Evolutionary conservation across 2,797 vertebrate species (phyloP), one percentile per base, ranked within the genome.

Genomic region (Avahi laniger): DNA sequence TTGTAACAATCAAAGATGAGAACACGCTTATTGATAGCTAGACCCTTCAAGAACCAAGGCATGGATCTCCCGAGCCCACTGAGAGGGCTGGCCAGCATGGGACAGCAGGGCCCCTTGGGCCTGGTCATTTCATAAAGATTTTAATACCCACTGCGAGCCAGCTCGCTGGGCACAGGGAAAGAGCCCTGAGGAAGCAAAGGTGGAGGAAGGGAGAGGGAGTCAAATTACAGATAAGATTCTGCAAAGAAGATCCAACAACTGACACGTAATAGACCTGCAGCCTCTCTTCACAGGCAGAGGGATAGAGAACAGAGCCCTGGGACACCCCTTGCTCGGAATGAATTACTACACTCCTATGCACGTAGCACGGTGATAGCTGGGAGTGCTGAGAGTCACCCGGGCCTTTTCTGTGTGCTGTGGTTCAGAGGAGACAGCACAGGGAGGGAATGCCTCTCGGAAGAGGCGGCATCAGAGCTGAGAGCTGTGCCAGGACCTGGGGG

Each of bases 131-230:
- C 89, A 81, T 65, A 57, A 89, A 73, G 81, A 57, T 35, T 52
- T 83, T n/a, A 48, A 84, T 26, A 59, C 17, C n/a, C 50, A 41
- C 43, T 6, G 11, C 7, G 13, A 72, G 28, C 85, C 70, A 80
- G 89, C 84, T 88, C 54, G 70, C 22, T 4, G 9, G 17, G 14
- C 22, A 11, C 15, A 43, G 72, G 63, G 30, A 79, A 75, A 83
- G 65, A 54, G 38, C 52, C 86, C 52, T 88, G 48, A n/a, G 43
- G 84, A 93, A 95, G 90, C 70, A 84, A 65, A 89, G 28, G 70
- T 30, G 17, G 61, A 41, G 1, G 61, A 43, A 86, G 43, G 48
- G 11, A 35, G 7, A 38, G 6, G 30, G 73, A 89, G 69, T 91
- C 69, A 89, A 73, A n/a, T 82, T 91, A 91, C 91, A 94, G 46